A percentile compares a stretch with the other conserved stretches of the same genome.
Conservation (phyloP, 1,140 invertebrate genomes). For the Venturia canescens region DNA sequence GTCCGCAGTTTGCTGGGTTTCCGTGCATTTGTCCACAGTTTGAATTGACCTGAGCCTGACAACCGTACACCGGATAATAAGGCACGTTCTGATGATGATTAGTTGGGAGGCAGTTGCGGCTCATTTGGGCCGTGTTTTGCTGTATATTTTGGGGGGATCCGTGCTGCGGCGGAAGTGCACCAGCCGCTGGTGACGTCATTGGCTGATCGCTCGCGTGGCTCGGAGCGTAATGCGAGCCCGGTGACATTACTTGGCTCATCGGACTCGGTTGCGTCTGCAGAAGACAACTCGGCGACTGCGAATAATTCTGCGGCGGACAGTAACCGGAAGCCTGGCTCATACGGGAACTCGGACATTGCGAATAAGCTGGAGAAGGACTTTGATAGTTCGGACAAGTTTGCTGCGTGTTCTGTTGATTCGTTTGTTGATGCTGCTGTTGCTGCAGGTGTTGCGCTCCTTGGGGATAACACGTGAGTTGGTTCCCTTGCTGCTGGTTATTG, state of each 20-base stretch:
- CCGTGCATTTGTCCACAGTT: slow-evolving; percentile 60
- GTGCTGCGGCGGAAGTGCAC: slow-evolving; percentile 77
- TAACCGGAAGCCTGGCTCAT: slow-evolving; percentile 62
- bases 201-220: slow-evolving; percentile 75
- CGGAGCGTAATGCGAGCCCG: slow-evolving; percentile 69
- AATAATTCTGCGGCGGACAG: slow-evolving; percentile 64
- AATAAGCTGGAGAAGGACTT: slow-evolving; percentile 63
- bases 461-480: slow-evolving; percentile 69
- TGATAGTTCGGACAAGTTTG: slow-evolving; percentile 68
- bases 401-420: slow-evolving; percentile 55
- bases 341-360: slow-evolving; percentile 69
- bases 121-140: slow-evolving; percentile 76
- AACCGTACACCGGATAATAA: slow-evolving; percentile 68
- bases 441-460: slow-evolving; percentile 60
- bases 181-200: slow-evolving; percentile 79
- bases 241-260: slow-evolving; percentile 67
- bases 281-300: slow-evolving; percentile 59
- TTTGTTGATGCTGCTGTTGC: slow-evolving; percentile 69
- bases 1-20: slow-evolving; percentile 56
- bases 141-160: slow-evolving; percentile 71
- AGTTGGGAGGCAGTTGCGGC: slow-evolving; percentile 73
- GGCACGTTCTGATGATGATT: slow-evolving; percentile 61
- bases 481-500: slow-evolving; percentile 75
- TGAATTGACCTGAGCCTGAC: slow-evolving; percentile 60
- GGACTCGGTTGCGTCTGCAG: slow-evolving; percentile 68